Conservation (phyloP, 2,113 vertebrate genomes). For the Callithrix jacchus region DNA sequence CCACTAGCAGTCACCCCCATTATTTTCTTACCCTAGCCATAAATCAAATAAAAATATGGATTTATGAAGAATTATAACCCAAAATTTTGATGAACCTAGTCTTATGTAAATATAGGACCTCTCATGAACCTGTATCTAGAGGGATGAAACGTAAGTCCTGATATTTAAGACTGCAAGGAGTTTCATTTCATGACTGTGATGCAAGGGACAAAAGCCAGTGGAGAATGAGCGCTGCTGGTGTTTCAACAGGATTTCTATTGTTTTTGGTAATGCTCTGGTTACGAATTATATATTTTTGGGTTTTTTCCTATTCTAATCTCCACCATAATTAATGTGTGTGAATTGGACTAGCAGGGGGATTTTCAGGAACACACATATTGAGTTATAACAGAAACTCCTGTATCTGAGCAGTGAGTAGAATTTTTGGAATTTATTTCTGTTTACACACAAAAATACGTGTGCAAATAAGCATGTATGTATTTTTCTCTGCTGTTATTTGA, state of each 20-base stretch:
- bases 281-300: not conserved
- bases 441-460: not conserved
- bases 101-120: not conserved
- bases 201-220: not conserved
- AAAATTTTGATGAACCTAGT: not conserved
- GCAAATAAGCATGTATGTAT: not conserved
- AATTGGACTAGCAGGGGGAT: not conserved
- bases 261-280: not conserved
- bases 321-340: not conserved
- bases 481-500: not conserved
- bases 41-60: not conserved
- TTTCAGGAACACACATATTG: not conserved
- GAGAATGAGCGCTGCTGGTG: not conserved
- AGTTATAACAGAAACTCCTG: not conserved
- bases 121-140: not conserved
- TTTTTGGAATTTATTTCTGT: not conserved
- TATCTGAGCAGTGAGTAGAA: not conserved
- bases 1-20: not conserved
- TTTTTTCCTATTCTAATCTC: not conserved
- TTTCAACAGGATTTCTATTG: not conserved
- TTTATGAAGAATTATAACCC: not conserved
- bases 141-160: not conserved
- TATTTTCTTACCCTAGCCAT: not conserved
- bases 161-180: not conserved
- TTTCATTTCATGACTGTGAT: not conserved